Evolutionary conservation across 2,113 vertebrate genomes (phyloP).

Genomic region (Vicugna pacos): DNA sequence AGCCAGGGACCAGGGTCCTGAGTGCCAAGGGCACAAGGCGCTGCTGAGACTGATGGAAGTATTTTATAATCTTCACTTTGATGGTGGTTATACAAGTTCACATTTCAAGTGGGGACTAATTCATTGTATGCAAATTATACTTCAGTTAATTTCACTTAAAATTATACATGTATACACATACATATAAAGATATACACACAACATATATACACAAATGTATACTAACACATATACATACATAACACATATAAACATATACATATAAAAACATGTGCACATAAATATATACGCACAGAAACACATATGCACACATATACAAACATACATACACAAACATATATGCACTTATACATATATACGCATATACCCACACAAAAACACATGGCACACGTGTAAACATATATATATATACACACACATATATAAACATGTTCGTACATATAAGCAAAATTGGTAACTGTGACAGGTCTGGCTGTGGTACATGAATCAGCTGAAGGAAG

Average conservation of each 20-base stretch:
- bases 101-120: background rate
- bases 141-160: background rate
- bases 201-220: too few relatives aligned
- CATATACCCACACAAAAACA: rapidly evolving
- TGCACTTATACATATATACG: background rate
- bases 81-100: background rate
- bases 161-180: background rate
- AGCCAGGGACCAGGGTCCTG: background rate
- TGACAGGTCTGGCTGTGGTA: background rate
- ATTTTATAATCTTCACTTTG: background rate
- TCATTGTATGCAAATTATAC: background rate
- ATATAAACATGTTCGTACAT: too few relatives aligned
- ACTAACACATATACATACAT: rapidly evolving
- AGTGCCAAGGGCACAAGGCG: background rate
- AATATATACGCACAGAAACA: too few relatives aligned
- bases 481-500: background rate
- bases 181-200: background rate
- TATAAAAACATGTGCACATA: too few relatives aligned
- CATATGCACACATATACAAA: background rate
- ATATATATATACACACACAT: rapidly evolving
- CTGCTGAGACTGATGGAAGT: background rate
- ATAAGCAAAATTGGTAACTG: background rate
- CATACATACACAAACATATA: rapidly evolving
- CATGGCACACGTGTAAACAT: background rate
- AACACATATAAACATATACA: too few relatives aligned